Evolutionary conservation across 2,113 vertebrate species (phyloP).

Genomic region (Myotis brandtii): DNA sequence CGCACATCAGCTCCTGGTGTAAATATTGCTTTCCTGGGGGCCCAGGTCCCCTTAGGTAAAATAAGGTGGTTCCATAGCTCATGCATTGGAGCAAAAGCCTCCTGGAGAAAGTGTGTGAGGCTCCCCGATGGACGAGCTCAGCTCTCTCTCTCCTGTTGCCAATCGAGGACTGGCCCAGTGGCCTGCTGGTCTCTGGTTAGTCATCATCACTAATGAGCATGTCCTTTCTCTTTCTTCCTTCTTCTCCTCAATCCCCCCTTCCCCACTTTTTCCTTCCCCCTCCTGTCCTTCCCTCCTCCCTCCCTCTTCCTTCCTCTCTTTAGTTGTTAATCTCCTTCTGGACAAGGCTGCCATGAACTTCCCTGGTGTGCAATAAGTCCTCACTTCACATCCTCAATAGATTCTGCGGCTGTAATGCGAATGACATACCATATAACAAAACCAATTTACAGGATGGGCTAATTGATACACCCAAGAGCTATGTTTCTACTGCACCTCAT

Average conservation of each 20-base stretch:
- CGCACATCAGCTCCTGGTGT: background rate
- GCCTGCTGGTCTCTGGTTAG: background rate
- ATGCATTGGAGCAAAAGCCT: background rate
- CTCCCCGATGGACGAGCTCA: no score
- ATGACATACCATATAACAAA: background rate
- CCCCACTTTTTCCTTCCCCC: background rate
- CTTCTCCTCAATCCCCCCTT: background rate
- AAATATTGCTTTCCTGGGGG: background rate
- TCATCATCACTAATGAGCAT: background rate
- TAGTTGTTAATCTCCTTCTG: background rate
- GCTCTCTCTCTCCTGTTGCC: no score
- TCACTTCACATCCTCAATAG: background rate
- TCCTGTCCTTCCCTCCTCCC: no score
- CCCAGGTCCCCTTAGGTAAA: background rate
- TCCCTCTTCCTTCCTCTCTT: background rate
- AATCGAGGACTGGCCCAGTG: background rate
- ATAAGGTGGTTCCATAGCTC: background rate
- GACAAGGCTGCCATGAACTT: background rate
- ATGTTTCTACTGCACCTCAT: background rate
- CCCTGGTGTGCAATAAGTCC: background rate
- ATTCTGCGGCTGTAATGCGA: background rate
- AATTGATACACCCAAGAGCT: background rate
- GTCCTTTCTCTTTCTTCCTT: background rate
- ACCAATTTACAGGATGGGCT: background rate
- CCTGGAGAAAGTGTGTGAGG: accelerated